Evolutionary conservation across 2,888 invertebrate species (phyloP).

Genomic region (Cryptosula pallasiana): DNA sequence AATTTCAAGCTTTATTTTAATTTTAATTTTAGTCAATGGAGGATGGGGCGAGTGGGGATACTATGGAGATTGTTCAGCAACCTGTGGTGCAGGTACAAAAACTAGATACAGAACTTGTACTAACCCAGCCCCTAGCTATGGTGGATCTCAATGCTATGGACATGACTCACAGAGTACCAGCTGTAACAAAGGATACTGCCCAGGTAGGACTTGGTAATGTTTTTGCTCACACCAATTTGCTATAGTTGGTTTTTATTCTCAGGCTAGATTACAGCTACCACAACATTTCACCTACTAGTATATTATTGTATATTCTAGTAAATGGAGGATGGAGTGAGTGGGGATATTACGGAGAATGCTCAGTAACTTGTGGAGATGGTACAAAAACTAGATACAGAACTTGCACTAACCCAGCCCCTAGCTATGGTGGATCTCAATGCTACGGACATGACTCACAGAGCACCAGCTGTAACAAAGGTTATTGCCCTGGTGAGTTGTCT

Average conservation of each 20-base stretch:
- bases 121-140: conserved; percentile 40
- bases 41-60: conserved; percentile 12
- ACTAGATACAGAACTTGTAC: conserved; percentile 38
- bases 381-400: background rate
- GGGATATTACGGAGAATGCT: conserved; percentile 35
- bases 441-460: conserved; percentile 28
- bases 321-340: conserved; percentile 46
- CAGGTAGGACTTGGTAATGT: background rate
- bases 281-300: background rate
- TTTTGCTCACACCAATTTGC: too few species aligned
- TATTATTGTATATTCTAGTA: conserved; percentile 30
- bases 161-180: background rate
- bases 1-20: too few species aligned
- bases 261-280: too few species aligned
- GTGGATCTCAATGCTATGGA: conserved; percentile 39
- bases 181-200: background rate
- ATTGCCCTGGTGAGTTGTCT: too few species aligned
- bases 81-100: conserved; percentile 39
- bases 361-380: conserved; percentile 10
- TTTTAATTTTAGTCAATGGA: background rate
- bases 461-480: conserved; percentile 1
- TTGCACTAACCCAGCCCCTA: conserved; percentile 22
- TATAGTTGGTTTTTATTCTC: too few species aligned
- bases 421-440: conserved; percentile 42
- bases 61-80: conserved; percentile 27